A percentile compares a stretch with the other conserved stretches of the same genome.
These are phyloP conservation scores for Nothura maculosa DNA, from an alignment of 2,797 vertebrate species.

Conservation along the genomic window DNA sequence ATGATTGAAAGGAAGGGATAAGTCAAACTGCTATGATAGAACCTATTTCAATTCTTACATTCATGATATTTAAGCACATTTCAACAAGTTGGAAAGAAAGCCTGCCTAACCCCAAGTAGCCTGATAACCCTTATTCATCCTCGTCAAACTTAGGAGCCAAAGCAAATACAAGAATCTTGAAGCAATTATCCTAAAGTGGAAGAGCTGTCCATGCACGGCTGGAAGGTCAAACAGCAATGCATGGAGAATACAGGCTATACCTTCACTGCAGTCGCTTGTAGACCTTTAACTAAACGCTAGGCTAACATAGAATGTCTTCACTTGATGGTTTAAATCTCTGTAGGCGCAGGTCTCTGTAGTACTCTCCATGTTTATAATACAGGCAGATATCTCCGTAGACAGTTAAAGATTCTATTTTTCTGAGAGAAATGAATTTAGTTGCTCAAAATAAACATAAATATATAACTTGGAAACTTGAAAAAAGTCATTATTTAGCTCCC, in stretches of 20 bases:
- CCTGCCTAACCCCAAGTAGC: background rate
- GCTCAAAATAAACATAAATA: background rate
- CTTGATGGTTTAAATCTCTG: background rate
- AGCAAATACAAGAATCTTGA: background rate
- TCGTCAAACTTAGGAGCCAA: background rate
- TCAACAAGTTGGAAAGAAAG: background rate
- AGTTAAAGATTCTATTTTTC: background rate
- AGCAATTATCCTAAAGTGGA: background rate
- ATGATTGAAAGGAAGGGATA: background rate
- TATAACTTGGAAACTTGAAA: background rate
- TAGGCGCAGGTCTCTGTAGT: background rate
- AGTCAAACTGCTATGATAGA: background rate
- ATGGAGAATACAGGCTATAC: background rate
- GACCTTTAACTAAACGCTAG: too few relatives aligned
- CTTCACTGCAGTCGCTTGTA: too few relatives aligned
- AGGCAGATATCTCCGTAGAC: background rate
- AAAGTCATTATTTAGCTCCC: background rate
- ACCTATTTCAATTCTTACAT: background rate
- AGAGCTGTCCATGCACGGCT: background rate
- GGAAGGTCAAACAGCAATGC: background rate
- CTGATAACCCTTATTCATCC: background rate
- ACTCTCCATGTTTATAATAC: background rate
- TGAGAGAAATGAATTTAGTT: background rate
- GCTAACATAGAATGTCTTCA: too few relatives aligned
- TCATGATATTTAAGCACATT: background rate